Percentiles rank a stretch among this genome's conserved stretches.
Conservation (phyloP, 2,888 invertebrate species). For the Julus scanicus region DNA sequence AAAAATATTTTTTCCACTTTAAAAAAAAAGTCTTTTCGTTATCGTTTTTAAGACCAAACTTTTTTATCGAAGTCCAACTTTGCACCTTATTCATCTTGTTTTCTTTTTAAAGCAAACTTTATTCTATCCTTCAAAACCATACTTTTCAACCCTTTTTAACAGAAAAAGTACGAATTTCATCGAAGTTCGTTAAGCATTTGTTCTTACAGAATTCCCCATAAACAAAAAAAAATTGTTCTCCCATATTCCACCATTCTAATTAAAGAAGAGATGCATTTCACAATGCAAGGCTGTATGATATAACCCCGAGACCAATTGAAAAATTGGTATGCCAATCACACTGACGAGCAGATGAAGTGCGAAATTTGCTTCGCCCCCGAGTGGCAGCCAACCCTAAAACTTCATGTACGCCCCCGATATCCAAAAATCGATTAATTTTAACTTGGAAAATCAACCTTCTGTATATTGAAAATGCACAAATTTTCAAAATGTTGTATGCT, state of each 20-base stretch:
- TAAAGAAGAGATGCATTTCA: neutral
- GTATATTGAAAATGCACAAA: no score
- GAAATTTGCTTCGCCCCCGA: constrained; percentile 8
- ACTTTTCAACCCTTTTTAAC: no score
- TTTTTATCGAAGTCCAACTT: no score
- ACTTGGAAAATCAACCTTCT: neutral
- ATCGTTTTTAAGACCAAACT: no score
- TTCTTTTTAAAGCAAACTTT: no score
- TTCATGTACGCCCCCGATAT: neutral
- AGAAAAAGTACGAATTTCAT: no score
- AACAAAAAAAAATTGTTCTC: neutral
- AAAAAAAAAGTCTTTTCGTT: no score
- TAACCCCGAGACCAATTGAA: constrained; percentile 22
- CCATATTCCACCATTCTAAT: neutral
- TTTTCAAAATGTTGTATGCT: neutral
- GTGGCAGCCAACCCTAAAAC: neutral
- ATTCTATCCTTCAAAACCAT: no score
- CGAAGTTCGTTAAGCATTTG: no score
- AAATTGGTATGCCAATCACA: constrained; percentile 30
- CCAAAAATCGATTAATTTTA: neutral
- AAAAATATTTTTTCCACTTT: no score
- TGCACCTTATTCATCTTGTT: no score
- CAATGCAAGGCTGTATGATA: neutral
- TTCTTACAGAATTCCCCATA: neutral
- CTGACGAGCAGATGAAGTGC: constrained; percentile 9